A percentile compares a stretch with the other conserved stretches of the same genome.
phyloP scores from a whole-genome alignment of 2,888 invertebrate genomes.

The Zaprionus obscuricornis region DNA sequence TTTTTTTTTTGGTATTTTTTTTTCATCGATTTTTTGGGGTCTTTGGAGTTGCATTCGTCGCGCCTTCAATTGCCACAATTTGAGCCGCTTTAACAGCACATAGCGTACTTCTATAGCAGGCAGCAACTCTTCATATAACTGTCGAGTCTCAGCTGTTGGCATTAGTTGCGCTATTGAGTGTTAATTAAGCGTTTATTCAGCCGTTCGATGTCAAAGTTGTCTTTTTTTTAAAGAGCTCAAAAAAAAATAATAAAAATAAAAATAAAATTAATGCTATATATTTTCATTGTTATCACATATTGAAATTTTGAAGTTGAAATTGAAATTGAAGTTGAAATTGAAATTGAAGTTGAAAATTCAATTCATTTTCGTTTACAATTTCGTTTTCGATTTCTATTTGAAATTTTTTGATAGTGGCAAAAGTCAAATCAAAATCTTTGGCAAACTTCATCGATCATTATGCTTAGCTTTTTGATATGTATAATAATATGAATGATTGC shows the following conservation, averaged over 20 bases:
- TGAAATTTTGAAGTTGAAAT: no score
- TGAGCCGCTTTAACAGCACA: background rate
- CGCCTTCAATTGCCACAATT: conserved; percentile 76
- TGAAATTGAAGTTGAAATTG: no score
- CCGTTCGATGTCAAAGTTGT: conserved; percentile 73
- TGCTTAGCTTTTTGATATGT: conserved; percentile 17
- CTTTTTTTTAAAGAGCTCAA: conserved; percentile 69
- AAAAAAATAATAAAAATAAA: no score
- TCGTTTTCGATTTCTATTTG: conserved; percentile 45
- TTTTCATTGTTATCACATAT: conserved; percentile 73
- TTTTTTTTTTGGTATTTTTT: conserved; percentile 7
- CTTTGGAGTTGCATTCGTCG: conserved; percentile 73
- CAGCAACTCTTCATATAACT: no score
- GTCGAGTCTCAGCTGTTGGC: conserved; percentile 33
- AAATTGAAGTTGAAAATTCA: no score
- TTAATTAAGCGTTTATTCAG: conserved; percentile 79
- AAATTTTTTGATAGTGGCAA: conserved; percentile 40
- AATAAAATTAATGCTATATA: conserved; percentile 75
- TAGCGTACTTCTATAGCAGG: no score
- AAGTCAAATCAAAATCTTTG: conserved; percentile 34
- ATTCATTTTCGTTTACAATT: conserved; percentile 39
- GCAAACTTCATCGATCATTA: conserved; percentile 4
- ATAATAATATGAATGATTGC: conserved; percentile 44
- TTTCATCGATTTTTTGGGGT: background rate
- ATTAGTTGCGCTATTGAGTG: conserved; percentile 71